phyloP scores from a whole-genome alignment of 2,797 vertebrate genomes.

The Amazonetta brasiliensis region DNA sequence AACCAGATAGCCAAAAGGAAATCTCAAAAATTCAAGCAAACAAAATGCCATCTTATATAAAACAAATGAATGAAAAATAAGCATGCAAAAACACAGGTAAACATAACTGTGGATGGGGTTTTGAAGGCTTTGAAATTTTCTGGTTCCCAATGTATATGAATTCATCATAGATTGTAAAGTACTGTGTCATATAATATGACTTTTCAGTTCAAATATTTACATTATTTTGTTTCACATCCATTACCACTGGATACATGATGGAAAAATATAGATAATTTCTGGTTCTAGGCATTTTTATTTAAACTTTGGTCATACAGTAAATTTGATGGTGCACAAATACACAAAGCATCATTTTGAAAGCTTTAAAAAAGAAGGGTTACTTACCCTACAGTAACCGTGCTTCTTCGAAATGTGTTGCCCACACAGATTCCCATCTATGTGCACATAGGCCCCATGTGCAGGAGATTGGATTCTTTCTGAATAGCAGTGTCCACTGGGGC shows the following conservation, averaged over 20 bases:
- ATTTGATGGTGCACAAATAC: slow-evolving; percentile 46
- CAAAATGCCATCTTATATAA: not conserved
- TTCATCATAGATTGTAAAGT: not conserved
- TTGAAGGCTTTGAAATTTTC: not conserved
- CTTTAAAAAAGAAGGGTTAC: slow-evolving; percentile 75
- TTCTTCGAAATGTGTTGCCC: slow-evolving; percentile 77
- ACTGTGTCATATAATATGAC: not conserved
- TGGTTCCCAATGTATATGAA: not conserved
- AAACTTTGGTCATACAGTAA: not conserved
- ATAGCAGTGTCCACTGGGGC: slow-evolving; percentile 77
- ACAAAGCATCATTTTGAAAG: slow-evolving; percentile 66
- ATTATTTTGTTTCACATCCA: not conserved
- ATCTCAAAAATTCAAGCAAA: not conserved
- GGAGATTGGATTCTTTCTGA: slow-evolving; percentile 77
- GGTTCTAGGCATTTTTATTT: not conserved
- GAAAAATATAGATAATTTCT: not conserved
- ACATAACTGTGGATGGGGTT: not conserved
- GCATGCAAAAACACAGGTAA: slow-evolving; percentile 16
- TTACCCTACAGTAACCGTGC: slow-evolving; percentile 77
- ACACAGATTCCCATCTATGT: slow-evolving; percentile 77
- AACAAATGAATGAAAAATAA: not conserved
- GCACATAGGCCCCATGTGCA: slow-evolving; percentile 74
- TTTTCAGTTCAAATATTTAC: not conserved
- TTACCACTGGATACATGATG: not conserved
- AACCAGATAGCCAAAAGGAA: not conserved